A percentile compares a stretch with the other conserved stretches of the same genome.
Evolutionary conservation across 2,888 invertebrate species (phyloP).

Genomic region (Saturnia pavonia): DNA sequence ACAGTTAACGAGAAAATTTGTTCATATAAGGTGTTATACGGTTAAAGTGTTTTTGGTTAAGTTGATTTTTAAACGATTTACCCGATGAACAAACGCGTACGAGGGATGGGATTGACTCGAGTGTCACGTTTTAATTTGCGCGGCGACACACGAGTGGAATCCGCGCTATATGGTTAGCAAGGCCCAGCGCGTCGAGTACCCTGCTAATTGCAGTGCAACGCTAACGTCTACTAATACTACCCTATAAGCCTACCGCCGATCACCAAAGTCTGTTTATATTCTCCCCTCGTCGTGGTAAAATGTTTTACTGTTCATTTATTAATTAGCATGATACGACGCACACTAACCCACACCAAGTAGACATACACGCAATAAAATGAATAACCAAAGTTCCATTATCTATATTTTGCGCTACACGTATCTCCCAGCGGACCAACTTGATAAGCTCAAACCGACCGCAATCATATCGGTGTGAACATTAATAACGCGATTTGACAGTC

Average conservation of each 20-base stretch:
- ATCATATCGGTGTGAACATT: conserved; percentile 75
- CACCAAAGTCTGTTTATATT: conserved; percentile 50
- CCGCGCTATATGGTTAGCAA: conserved; percentile 64
- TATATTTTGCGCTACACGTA: conserved; percentile 41
- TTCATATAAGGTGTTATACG: conserved; percentile 6
- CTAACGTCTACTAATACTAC: conserved; percentile 56
- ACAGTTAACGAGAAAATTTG: background rate
- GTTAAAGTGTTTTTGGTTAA: background rate
- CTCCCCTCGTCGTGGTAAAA: conserved; percentile 26
- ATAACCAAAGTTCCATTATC: conserved; percentile 52
- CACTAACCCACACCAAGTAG: conserved; percentile 19
- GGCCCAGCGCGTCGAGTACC: conserved; percentile 66
- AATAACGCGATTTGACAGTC: conserved; percentile 67
- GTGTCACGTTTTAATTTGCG: conserved; percentile 80
- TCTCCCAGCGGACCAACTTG: conserved; percentile 65
- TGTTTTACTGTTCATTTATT: conserved; percentile 21
- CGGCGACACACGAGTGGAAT: conserved; percentile 77
- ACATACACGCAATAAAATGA: conserved; percentile 38
- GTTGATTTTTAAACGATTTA: conserved; percentile 28
- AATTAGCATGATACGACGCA: background rate
- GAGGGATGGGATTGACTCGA: conserved; percentile 68
- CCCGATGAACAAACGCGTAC: conserved; percentile 66
- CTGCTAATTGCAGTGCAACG: conserved; percentile 77
- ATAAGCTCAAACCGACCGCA: conserved; percentile 71
- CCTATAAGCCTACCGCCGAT: conserved; percentile 45